A percentile compares a stretch with the other conserved stretches of the same genome.
These are phyloP conservation scores for Eristalis pertinax DNA, from an alignment of 2,888 invertebrate species.

Conservation along the genomic window DNA sequence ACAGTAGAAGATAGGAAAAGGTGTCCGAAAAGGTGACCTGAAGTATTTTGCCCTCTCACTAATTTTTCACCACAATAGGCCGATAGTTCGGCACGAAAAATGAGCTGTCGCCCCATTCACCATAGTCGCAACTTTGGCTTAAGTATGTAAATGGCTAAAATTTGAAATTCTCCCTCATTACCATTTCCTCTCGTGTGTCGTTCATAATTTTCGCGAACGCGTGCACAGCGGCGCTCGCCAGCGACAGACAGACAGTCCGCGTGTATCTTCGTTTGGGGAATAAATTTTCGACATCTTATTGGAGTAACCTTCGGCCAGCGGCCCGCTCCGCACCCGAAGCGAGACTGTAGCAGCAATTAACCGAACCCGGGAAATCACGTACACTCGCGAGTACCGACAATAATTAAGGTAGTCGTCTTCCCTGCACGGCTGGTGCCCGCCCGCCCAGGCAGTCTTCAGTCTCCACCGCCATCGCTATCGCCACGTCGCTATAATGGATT, in stretches of 20 bases:
- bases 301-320: constrained; percentile 23
- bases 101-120: background rate
- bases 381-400: constrained; percentile 2
- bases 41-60: no score
- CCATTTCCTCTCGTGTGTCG: background rate
- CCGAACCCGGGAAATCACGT: constrained; percentile 31
- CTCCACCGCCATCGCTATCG: background rate
- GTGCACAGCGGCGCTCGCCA: constrained; percentile 19
- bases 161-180: constrained; percentile 32
- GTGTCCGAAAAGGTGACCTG: no score
- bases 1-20: no score
- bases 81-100: no score
- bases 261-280: background rate
- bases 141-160: constrained; percentile 15
- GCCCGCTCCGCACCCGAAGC: background rate
- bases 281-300: background rate
- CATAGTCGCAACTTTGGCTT: constrained; percentile 11
- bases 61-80: no score
- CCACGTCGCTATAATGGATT: constrained; percentile 22
- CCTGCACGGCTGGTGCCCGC: background rate
- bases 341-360: constrained; percentile 31
- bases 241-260: background rate
- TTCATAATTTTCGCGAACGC: background rate
- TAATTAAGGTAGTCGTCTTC: background rate
- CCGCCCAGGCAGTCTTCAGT: background rate